phyloP scores from a whole-genome alignment of 2,888 invertebrate genomes.

The Habrosyne pyritoides region DNA sequence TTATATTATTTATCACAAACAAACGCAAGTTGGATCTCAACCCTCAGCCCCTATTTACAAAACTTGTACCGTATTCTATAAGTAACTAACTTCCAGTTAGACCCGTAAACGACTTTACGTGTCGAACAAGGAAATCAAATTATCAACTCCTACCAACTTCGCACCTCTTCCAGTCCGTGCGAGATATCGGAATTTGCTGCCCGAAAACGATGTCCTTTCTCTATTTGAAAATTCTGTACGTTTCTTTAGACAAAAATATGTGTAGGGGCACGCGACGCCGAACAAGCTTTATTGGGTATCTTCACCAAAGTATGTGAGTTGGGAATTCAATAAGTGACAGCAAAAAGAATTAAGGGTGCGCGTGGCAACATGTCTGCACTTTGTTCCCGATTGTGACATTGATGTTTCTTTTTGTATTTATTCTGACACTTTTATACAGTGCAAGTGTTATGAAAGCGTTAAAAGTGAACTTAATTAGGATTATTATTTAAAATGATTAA shows the following conservation, averaged over 20 bases:
- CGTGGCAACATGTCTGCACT: constrained; percentile 55
- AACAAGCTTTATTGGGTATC: constrained; percentile 79
- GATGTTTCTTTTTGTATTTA: constrained; percentile 34
- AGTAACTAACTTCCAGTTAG: constrained; percentile 73
- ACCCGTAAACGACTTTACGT: constrained; percentile 79
- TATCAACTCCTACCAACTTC: constrained; percentile 77
- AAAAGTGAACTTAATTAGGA: constrained; percentile 14
- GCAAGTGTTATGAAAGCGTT: constrained; percentile 16
- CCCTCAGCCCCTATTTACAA: constrained; percentile 50
- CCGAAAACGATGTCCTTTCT: constrained; percentile 57
- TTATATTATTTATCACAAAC: constrained; percentile 46
- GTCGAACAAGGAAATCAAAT: constrained; percentile 81
- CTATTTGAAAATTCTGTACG: constrained; percentile 74
- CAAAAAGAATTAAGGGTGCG: constrained; percentile 69
- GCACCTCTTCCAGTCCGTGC: constrained; percentile 66
- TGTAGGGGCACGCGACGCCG: constrained; percentile 64
- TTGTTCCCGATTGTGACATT: constrained; percentile 56
- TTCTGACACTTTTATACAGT: constrained; percentile 12
- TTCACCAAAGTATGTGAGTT: constrained; percentile 70
- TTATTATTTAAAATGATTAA: background rate
- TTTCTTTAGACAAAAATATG: constrained; percentile 70
- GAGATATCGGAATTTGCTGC: constrained; percentile 67
- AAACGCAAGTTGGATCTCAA: constrained; percentile 58
- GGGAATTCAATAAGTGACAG: constrained; percentile 79
- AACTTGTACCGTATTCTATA: constrained; percentile 64